Conservation (phyloP, 1,140 invertebrate species). For the Drosophila nigrodunni region DNA sequence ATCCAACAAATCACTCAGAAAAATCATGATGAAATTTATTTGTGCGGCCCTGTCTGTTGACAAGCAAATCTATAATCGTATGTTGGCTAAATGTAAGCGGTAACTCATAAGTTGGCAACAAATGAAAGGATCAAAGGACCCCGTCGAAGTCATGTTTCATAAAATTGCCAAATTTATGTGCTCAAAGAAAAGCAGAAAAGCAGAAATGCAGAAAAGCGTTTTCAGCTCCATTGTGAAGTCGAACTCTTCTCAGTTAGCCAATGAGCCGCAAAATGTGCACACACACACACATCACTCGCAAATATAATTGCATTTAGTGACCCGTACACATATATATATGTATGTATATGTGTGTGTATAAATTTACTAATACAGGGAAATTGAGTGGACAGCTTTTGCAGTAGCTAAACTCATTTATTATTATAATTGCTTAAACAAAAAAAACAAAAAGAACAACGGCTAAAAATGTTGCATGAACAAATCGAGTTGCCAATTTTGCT, state of each 20-base stretch:
- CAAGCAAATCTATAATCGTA: neutral
- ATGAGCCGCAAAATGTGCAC: slow-evolving; percentile 46
- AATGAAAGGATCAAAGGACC: slow-evolving; percentile 9
- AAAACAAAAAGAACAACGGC: slow-evolving; percentile 16
- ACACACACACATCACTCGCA: slow-evolving; percentile 24
- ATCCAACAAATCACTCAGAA: no score
- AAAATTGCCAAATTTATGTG: slow-evolving; percentile 12
- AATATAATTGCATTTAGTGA: slow-evolving; percentile 49
- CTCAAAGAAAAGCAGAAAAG: neutral
- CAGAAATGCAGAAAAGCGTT: neutral
- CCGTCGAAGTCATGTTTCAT: neutral
- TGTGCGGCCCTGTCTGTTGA: no score
- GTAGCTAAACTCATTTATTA: slow-evolving; percentile 68
- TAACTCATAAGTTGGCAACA: slow-evolving; percentile 7
- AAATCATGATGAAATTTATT: no score
- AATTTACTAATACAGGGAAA: slow-evolving; percentile 17
- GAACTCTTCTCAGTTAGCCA: slow-evolving; percentile 1
- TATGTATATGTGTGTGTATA: neutral
- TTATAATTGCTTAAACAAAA: slow-evolving; percentile 70
- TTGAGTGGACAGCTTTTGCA: slow-evolving; percentile 32
- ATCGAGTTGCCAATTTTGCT: slow-evolving; percentile 34
- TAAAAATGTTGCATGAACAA: slow-evolving; percentile 37
- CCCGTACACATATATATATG: slow-evolving; percentile 21
- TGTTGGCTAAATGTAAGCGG: neutral
- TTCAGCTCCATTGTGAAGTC: slow-evolving; percentile 8